Evolutionary conservation across 2,797 vertebrate species (phyloP).

Genomic region (Erethizon dorsatum): DNA sequence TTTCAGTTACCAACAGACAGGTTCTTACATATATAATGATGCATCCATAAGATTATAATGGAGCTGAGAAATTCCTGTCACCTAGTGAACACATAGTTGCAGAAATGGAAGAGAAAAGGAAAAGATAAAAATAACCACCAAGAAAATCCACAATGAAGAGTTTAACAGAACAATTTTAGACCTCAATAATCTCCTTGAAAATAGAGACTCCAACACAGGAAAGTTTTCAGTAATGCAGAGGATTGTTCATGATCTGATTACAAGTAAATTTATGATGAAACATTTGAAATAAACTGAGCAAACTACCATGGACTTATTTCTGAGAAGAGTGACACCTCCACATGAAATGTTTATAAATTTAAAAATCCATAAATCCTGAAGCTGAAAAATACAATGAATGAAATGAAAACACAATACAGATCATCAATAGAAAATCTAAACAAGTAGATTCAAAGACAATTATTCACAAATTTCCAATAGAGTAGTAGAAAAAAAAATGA

Average conservation of each 20-base stretch:
- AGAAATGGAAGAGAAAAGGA: not conserved
- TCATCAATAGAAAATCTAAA: not conserved
- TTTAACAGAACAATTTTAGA: not conserved
- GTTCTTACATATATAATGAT: not conserved
- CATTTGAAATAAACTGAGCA: not conserved
- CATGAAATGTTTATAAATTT: not conserved
- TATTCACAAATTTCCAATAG: not conserved
- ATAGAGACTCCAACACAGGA: not conserved
- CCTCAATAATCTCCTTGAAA: not conserved
- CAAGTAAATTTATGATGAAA: not conserved
- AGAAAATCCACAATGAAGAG: not conserved
- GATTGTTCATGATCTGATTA: not conserved
- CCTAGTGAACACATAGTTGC: not conserved
- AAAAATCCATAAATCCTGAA: not conserved
- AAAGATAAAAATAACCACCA: not conserved
- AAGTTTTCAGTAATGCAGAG: not conserved
- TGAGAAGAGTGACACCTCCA: not conserved
- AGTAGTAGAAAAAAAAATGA: not conserved
- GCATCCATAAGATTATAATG: not conserved
- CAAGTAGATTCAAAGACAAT: not conserved
- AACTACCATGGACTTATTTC: not conserved
- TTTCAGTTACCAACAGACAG: not conserved
- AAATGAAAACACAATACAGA: not conserved
- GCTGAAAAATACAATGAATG: not conserved
- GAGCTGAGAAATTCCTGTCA: not conserved